Evolutionary conservation across 2,888 invertebrate genomes (phyloP).

Genomic region (Athetis lepigone): DNA sequence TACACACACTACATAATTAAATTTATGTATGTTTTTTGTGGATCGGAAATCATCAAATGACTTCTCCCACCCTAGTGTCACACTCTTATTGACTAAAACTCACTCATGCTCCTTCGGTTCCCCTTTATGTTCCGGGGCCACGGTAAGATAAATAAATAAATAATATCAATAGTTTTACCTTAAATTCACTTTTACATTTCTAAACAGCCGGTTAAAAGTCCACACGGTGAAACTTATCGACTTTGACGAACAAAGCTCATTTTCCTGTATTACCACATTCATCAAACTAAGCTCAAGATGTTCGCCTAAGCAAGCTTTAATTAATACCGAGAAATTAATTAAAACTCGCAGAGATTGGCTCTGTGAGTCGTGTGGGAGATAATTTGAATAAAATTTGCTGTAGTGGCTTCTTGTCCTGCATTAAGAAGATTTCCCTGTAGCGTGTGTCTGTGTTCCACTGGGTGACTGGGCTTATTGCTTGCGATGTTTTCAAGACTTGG

Average conservation of each 20-base stretch:
- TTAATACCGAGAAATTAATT: constrained; percentile 70
- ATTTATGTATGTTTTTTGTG: too few species aligned
- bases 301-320: constrained; percentile 60
- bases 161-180: too few species aligned
- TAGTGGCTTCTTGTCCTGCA: constrained; percentile 7
- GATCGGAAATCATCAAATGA: too few species aligned
- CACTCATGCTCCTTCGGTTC: too few species aligned
- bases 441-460: neutral
- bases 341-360: constrained; percentile 64
- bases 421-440: constrained; percentile 43
- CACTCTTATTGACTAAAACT: too few species aligned
- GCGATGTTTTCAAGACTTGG: neutral
- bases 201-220: constrained; percentile 20
- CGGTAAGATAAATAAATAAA: too few species aligned
- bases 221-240: constrained; percentile 26
- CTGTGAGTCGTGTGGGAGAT: constrained; percentile 33
- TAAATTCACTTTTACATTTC: neutral
- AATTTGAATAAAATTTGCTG: constrained; percentile 49
- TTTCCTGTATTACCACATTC: constrained; percentile 56
- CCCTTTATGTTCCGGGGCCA: too few species aligned
- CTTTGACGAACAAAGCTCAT: constrained; percentile 48
- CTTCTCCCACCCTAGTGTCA: too few species aligned
- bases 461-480: constrained; percentile 18
- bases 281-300: constrained; percentile 60
- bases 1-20: too few species aligned